A percentile compares a stretch with the other conserved stretches of the same genome.
Evolutionary conservation across 53 echinoderm and acorn worm species (phyloP).

Genomic region (Paracentrotus lividus): DNA sequence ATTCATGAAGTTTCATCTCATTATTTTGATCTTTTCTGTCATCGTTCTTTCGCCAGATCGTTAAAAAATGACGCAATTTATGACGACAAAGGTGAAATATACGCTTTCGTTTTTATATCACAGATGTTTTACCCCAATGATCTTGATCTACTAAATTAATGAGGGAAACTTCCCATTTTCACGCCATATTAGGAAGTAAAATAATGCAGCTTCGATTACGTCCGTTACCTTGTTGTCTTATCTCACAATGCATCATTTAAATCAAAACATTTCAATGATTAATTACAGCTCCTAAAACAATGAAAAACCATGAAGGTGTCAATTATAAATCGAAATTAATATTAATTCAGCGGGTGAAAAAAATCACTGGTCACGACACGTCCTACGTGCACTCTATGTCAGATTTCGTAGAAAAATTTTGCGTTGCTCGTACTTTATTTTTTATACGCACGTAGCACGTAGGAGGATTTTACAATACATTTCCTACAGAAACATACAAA

Average conservation of each 20-base stretch:
- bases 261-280: not conserved
- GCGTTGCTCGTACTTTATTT: no score
- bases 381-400: no score
- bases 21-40: no score
- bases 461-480: no score
- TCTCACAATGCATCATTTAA: not conserved
- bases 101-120: not conserved
- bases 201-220: not conserved
- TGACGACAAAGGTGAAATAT: not conserved
- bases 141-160: not conserved
- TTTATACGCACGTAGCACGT: no score
- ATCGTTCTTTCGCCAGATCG: not conserved
- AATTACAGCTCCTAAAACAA: not conserved
- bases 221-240: not conserved
- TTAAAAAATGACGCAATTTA: conserved; percentile 17
- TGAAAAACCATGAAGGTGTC: not conserved
- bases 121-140: not conserved
- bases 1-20: no score
- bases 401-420: no score
- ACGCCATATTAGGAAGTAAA: conserved; percentile 1
- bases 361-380: no score
- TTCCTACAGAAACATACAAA: no score
- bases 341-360: no score
- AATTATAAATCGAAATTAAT: no score
- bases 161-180: not conserved